Conservation (phyloP, 1,140 invertebrate genomes). For the Zaprionus camerounensis region DNA sequence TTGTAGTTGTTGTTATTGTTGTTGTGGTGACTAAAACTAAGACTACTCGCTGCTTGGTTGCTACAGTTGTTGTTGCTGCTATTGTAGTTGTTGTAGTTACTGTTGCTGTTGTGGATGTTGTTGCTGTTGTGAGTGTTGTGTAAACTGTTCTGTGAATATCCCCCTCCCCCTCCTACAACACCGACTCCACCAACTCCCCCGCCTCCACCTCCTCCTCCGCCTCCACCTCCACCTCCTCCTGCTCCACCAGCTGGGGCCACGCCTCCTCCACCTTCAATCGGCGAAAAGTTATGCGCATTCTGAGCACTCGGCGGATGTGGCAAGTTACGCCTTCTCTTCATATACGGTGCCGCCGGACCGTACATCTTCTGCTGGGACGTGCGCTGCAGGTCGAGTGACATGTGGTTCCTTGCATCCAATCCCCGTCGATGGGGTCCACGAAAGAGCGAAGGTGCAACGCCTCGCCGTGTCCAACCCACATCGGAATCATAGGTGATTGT, state of each 20-base stretch:
- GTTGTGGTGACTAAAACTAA: constrained; percentile 68
- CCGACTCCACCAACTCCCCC: constrained; percentile 38
- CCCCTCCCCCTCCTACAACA: constrained; percentile 46
- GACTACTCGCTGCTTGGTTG: constrained; percentile 69
- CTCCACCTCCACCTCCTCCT: constrained; percentile 21
- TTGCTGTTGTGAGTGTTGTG: constrained; percentile 53
- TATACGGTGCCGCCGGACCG: constrained; percentile 72
- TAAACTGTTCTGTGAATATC: constrained; percentile 62
- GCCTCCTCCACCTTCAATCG: constrained; percentile 61
- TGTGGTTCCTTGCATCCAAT: constrained; percentile 65
- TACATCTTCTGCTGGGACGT: constrained; percentile 80
- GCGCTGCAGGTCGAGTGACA: constrained; percentile 78
- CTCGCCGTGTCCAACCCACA: constrained; percentile 83
- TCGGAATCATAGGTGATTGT: constrained; percentile 85
- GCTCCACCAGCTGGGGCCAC: constrained; percentile 26
- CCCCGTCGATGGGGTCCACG: constrained; percentile 64
- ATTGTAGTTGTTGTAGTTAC: constrained; percentile 56
- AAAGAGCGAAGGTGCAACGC: constrained; percentile 73
- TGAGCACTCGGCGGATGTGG: constrained; percentile 82
- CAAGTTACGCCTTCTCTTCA: constrained; percentile 74
- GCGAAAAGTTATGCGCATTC: constrained; percentile 81
- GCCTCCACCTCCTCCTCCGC: constrained; percentile 24
- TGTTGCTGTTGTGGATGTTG: constrained; percentile 38
- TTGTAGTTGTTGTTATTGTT: constrained; percentile 56
- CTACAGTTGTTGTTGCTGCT: constrained; percentile 45